Base-by-base conservation (phyloP, 1,140 invertebrate species). In the Arion vulgaris region DNA sequence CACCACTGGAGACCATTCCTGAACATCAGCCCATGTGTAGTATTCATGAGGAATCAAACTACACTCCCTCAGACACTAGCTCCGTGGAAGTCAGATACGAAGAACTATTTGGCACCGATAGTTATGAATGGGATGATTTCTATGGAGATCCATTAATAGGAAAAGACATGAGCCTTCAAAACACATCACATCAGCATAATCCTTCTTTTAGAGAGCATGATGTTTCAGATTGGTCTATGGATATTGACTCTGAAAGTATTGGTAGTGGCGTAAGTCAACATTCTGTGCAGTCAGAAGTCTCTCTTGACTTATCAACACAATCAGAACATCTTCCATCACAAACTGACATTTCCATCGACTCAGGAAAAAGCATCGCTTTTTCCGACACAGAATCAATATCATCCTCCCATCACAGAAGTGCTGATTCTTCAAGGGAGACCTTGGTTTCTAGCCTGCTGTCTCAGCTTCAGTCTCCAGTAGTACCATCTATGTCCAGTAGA, bases 81-180 rank as follows among this genome's bases (percentile, higher is more conserved):
- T 85, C 83, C 1, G 19, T 83, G 62, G 85, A 85, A 41, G 74
- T 87, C 13, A 87, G 85, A 69, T 86, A 88, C 23, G 87, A 88
- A 9, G 88, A 90, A 62, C 57, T 84, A 32, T 86, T 86, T 73
- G 73, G 83, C 28, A 62, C 62, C 36, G 88, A 88, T 78, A 86
- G 84, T 82, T 90, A 86, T 86, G 89, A 91, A 80, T 91, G 90
- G 90, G 90, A 91, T 85, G 90, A 91, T 80, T 88, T 88, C 57
- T 88, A 88, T 73, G 89, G 87, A 11, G 88, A 88, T 53, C 78
- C 89, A 26, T 77, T 90, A 11, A 86, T 90, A 13, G 89, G 89
- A 23, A 80, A 82, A 76, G 87, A 87, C 15, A 81, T 23, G 69
- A 57, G 5, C 88, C 86, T 0, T 87, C 89, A 32, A 82, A 85